Evolutionary conservation across 2,113 vertebrate genomes (phyloP), one percentile per base, ranked within the genome.

Genomic region (Nerophis lumbriciformis): DNA sequence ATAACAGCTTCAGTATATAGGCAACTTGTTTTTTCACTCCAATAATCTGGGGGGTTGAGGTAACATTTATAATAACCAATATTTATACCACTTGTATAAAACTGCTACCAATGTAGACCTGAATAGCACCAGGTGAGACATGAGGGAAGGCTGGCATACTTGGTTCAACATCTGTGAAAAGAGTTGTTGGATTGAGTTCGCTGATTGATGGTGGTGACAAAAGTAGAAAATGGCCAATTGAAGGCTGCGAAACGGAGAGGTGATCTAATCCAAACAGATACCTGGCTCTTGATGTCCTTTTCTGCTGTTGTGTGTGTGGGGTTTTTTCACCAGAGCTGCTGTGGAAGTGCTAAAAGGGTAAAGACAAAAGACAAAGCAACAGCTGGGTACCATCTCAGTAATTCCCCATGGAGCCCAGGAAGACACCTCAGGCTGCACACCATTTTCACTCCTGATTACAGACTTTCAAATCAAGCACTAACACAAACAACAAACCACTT

Each of bases 391-490:
- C 85, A 69, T 65, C 76, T 81, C 74, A 69, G 83, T 83, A 83
- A 88, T 89, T 85, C 88, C 85, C 88, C 66, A 56, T 12, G 76
- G 87, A 86, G 77, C 73, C 75, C 73, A 57, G 75, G 77, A 73
- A 83, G 88, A 88, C 84, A 85, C 85, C 83, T 85, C 83, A 47
- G 65, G 79, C 74, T 78, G 35, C 72, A 79, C 73, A 83, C 83
- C 78, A 89, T 87, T 83, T 87, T 89, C 88, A 87, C 87, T 87
- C 87, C 81, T 90, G 80, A 88, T 87, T 87, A 88, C 82, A 79
- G 77, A 85, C 77, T 82, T 78, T 79, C 84, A 87, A 89, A 89
- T 87, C 87, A 90, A 77, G 77, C 79, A 67, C 81, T 86, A 87
- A 85, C 83, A 83, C 77, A 80, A 69, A 84, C 65, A 82, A 80